A percentile compares a stretch with the other conserved stretches of the same genome.
Conservation (phyloP, 2,113 vertebrate species). For the Megaleporinus macrocephalus region DNA sequence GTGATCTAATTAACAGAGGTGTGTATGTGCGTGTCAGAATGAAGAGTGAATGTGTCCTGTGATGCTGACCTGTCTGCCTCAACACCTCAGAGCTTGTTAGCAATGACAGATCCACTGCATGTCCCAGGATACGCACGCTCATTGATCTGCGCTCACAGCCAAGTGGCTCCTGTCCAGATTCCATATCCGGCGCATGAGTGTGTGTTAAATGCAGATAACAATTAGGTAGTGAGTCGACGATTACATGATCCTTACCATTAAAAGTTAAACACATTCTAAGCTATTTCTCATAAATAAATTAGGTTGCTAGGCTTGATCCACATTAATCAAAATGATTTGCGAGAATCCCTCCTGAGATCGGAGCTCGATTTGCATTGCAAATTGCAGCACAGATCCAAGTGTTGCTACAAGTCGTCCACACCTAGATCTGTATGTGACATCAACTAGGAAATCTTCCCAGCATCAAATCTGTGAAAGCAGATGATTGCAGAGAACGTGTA, state of each 20-base stretch:
- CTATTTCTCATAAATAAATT: conserved; percentile 1
- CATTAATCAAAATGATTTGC: conserved; percentile 41
- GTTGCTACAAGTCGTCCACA: conserved; percentile 18
- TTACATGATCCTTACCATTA: not conserved
- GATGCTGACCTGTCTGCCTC: conserved; percentile 72
- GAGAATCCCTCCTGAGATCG: conserved; percentile 22
- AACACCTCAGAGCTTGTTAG: conserved; percentile 79
- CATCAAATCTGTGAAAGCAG: conserved; percentile 8
- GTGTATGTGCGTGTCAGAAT: conserved; percentile 45
- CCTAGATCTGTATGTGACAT: not conserved
- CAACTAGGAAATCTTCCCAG: not conserved
- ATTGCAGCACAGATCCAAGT: conserved; percentile 17
- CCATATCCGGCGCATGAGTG: conserved; percentile 16
- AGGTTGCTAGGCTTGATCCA: not conserved
- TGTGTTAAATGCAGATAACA: not conserved
- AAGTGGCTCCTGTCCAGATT: conserved; percentile 61
- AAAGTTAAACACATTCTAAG: not conserved
- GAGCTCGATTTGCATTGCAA: conserved; percentile 35
- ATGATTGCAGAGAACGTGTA: not conserved
- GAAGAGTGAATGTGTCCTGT: conserved; percentile 53
- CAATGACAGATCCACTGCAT: conserved; percentile 76
- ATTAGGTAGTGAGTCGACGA: not conserved
- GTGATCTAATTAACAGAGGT: conserved; percentile 47
- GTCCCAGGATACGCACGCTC: conserved; percentile 47
- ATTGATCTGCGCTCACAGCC: conserved; percentile 74